A percentile compares a stretch with the other conserved stretches of the same genome.
Evolutionary conservation across 2,888 invertebrate genomes (phyloP).

Genomic region (Phyllotreta cruciferae): DNA sequence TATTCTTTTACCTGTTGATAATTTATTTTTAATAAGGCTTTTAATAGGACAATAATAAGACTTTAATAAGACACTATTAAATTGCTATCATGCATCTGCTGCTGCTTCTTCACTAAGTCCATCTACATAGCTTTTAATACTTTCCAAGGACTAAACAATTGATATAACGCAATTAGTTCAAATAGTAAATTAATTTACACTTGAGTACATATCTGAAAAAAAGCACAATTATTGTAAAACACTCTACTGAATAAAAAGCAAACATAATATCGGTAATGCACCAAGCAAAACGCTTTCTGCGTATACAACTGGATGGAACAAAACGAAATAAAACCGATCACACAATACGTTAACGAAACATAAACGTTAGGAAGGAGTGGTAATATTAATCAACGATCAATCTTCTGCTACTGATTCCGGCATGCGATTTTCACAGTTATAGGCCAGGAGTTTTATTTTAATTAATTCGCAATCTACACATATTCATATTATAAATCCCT

Average conservation of each 20-base stretch:
- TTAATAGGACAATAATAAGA: no score
- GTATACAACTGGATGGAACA: not conserved
- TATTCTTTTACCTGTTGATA: no score
- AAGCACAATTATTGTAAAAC: no score
- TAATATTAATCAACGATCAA: conserved; percentile 41
- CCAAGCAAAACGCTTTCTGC: conserved; percentile 11
- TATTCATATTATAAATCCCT: not conserved
- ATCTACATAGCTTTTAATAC: no score
- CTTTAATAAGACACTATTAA: no score
- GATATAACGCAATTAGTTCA: no score
- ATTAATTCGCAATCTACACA: not conserved
- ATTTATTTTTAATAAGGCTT: no score
- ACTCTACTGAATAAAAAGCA: conserved; percentile 10
- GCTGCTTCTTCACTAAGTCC: no score
- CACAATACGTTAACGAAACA: conserved; percentile 9
- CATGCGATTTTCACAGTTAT: conserved; percentile 1
- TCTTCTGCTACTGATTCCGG: conserved; percentile 37
- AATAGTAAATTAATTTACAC: no score
- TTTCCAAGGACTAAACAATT: no score
- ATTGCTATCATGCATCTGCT: no score
- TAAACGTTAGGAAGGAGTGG: conserved; percentile 23
- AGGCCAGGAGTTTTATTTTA: conserved; percentile 1
- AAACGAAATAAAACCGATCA: conserved; percentile 17
- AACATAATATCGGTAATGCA: conserved; percentile 27
- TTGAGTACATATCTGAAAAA: no score